Percentiles rank a stretch among this genome's conserved stretches.
Conservation (phyloP, 1,140 invertebrate species). For the Cotesia glomerata region DNA sequence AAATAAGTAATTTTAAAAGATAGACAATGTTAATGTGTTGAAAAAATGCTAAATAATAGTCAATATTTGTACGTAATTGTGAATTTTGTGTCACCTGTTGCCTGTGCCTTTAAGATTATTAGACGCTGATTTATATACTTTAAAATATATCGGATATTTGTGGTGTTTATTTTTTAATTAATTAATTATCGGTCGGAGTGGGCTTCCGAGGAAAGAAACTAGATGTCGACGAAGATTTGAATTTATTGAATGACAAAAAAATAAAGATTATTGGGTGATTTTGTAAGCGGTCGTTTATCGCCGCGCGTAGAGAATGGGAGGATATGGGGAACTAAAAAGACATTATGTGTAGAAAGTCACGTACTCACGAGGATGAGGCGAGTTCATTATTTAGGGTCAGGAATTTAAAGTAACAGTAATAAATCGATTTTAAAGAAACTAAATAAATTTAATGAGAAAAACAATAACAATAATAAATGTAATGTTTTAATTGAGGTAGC, state of each 20-base stretch:
- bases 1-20: constrained; percentile 14
- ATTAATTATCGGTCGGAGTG: constrained; percentile 47
- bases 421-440: constrained; percentile 32
- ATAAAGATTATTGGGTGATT: too few relatives aligned
- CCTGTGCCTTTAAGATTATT: constrained; percentile 57
- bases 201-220: constrained; percentile 42
- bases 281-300: too few relatives aligned
- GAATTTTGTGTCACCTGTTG: constrained; percentile 52
- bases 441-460: constrained; percentile 1
- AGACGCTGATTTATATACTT: constrained; percentile 43
- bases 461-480: not conserved
- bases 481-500: constrained; percentile 40
- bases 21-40: constrained; percentile 12
- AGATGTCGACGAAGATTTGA: too few relatives aligned
- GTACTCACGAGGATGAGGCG: not conserved
- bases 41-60: constrained; percentile 34
- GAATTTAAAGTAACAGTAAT: constrained; percentile 41
- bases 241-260: too few relatives aligned
- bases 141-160: constrained; percentile 27
- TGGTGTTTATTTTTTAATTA: constrained; percentile 31
- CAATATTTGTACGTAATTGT: constrained; percentile 42
- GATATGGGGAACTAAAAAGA: not conserved
- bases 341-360: constrained; percentile 24
- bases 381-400: constrained; percentile 36
- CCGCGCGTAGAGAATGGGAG: constrained; percentile 6